phyloP scores from a whole-genome alignment of 2,888 invertebrate genomes.

The Lamproptera curius region DNA sequence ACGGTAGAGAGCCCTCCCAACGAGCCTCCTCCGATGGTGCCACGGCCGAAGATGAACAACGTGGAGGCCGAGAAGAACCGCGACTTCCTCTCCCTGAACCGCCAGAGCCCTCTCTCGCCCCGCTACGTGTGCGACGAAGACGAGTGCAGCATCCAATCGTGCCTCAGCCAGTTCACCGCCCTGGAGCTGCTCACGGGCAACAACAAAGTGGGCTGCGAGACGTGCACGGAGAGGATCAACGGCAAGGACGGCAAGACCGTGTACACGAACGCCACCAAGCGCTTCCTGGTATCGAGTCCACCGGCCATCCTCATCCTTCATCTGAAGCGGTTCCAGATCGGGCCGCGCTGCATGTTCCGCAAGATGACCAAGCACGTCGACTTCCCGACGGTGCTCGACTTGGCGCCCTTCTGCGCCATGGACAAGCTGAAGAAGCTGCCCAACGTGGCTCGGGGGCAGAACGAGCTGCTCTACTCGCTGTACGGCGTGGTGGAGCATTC shows the following conservation, averaged over 20 bases:
- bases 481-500: slow-evolving; percentile 98
- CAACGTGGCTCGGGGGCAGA: slow-evolving; percentile 79
- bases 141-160: slow-evolving; percentile 91
- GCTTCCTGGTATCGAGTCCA: slow-evolving; percentile 91
- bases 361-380: slow-evolving; percentile 93
- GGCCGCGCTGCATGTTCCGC: slow-evolving; percentile 82
- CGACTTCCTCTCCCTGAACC: slow-evolving; percentile 47
- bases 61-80: slow-evolving; percentile 47
- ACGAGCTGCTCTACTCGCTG: slow-evolving; percentile 88
- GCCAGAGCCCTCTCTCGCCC: slow-evolving; percentile 77
- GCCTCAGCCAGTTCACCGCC: slow-evolving; percentile 94
- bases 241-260: slow-evolving; percentile 85
- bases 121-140: slow-evolving; percentile 86
- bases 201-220: slow-evolving; percentile 95
- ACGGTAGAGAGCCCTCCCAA: slow-evolving; percentile 37
- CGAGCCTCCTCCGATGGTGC: slow-evolving; percentile 39
- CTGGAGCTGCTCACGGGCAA: slow-evolving; percentile 93
- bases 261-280: slow-evolving; percentile 89
- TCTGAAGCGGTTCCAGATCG: slow-evolving; percentile 95
- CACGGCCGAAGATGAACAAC: slow-evolving; percentile 47
- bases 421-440: slow-evolving; percentile 80
- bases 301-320: slow-evolving; percentile 97
- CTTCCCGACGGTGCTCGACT: slow-evolving; percentile 90
- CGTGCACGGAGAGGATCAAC: slow-evolving; percentile 88
- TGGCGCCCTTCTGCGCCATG: slow-evolving; percentile 93